Evolutionary conservation across 2,113 vertebrate species (phyloP).

Genomic region (Calidris pygmaea): DNA sequence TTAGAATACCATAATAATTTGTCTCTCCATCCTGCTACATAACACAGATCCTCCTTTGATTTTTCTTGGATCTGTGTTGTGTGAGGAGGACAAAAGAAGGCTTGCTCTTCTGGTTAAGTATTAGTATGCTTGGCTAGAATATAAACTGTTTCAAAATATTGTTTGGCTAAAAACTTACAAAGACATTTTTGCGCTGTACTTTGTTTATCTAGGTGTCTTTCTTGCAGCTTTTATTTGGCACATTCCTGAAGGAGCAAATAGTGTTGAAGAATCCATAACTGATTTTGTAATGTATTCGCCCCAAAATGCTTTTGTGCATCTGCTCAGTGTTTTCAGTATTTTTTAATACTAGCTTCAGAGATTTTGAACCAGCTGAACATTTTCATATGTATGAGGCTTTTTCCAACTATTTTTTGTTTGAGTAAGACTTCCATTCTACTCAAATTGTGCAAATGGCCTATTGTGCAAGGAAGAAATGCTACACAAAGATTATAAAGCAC

Average conservation of each 20-base stretch:
- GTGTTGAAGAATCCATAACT: constrained; percentile 42
- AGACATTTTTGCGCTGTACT: not conserved
- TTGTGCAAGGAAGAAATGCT: not conserved
- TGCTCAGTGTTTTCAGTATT: constrained; percentile 53
- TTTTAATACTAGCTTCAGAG: constrained; percentile 43
- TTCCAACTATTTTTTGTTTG: not conserved
- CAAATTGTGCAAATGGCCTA: not conserved
- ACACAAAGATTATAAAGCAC: not conserved
- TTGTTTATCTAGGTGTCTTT: constrained; percentile 66
- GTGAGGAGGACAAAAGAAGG: not conserved
- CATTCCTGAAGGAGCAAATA: constrained; percentile 44
- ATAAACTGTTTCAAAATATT: constrained; percentile 23
- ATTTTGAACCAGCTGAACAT: constrained; percentile 24
- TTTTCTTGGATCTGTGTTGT: constrained; percentile 15
- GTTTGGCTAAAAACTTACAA: constrained; percentile 37
- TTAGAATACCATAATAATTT: not conserved
- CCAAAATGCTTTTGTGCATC: constrained; percentile 46
- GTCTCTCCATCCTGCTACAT: not conserved
- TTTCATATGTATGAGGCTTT: not conserved
- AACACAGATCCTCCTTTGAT: not conserved
- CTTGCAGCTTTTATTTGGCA: constrained; percentile 56
- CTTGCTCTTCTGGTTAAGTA: constrained; percentile 9
- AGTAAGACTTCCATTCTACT: not conserved
- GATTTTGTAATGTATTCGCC: constrained; percentile 31
- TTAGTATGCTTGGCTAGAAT: constrained; percentile 15